These are phyloP conservation scores for Hyalella azteca DNA, from an alignment of 2,888 invertebrate species.

Conservation along the genomic window DNA sequence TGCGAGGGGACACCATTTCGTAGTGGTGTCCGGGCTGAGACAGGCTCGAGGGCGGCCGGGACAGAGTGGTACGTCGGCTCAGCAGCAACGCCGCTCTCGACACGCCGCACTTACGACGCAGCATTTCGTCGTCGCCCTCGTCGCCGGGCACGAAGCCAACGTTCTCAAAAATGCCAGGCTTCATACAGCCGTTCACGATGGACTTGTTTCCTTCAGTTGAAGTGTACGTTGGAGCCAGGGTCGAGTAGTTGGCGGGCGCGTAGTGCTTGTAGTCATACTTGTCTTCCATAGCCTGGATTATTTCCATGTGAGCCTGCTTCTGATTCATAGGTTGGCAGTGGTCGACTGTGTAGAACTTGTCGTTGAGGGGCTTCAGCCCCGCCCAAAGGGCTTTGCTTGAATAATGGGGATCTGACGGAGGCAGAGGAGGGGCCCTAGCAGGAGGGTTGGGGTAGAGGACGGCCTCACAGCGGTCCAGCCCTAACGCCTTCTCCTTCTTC, in stretches of 20 bases:
- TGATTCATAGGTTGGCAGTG: conserved; percentile 59
- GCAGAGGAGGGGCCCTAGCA: conserved; percentile 41
- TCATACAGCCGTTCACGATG: conserved; percentile 42
- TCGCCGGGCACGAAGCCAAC: conserved; percentile 66
- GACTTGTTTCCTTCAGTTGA: conserved; percentile 26
- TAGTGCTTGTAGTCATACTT: conserved; percentile 57
- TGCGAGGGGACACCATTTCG: conserved; percentile 52
- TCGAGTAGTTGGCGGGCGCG: conserved; percentile 52
- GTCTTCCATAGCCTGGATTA: conserved; percentile 53
- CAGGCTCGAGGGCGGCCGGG: conserved; percentile 38
- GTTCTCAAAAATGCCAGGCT: conserved; percentile 32
- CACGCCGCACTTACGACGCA: conserved; percentile 42
- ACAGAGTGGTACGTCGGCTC: conserved; percentile 51
- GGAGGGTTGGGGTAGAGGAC: conserved; percentile 70
- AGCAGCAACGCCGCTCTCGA: conserved; percentile 34
- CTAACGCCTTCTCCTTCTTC: conserved; percentile 64
- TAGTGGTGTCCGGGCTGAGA: conserved; percentile 41
- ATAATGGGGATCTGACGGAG: conserved; percentile 61
- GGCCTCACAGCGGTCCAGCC: conserved; percentile 68
- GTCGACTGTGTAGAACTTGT: conserved; percentile 59
- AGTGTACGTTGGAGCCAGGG: conserved; percentile 40
- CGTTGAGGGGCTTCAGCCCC: conserved; percentile 66
- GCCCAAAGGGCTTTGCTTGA: conserved; percentile 81
- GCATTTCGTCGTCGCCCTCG: conserved; percentile 75
- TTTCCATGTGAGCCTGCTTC: conserved; percentile 56